Evolutionary conservation across 2,113 vertebrate genomes (phyloP).

Genomic region (Mobula hypostoma): DNA sequence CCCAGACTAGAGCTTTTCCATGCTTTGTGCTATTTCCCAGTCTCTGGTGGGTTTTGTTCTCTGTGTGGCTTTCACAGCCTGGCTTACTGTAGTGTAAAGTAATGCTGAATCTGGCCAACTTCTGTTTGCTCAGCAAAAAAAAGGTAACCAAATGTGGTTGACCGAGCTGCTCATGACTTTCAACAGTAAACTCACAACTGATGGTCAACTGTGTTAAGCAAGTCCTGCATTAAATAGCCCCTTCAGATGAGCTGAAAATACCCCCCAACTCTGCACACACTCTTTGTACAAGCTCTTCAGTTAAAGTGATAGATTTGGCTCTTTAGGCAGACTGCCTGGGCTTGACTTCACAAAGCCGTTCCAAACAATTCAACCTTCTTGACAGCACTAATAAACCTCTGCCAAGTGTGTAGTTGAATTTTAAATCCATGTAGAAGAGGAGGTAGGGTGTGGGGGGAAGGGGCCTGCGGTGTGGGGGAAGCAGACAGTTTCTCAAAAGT

Average conservation of each 20-base stretch:
- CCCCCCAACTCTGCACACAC: neutral
- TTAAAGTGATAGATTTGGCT: slow-evolving; percentile 26
- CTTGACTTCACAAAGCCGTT: neutral
- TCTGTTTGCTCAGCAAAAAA: slow-evolving; percentile 34
- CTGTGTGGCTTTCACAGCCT: slow-evolving; percentile 14
- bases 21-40: slow-evolving; percentile 2
- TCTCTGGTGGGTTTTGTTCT: neutral
- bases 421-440: neutral
- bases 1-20: neutral
- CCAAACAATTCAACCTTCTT: neutral
- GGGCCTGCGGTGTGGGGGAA: neutral
- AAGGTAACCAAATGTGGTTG: slow-evolving; percentile 34
- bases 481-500: neutral
- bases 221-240: neutral
- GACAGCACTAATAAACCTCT: neutral
- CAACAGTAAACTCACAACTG: slow-evolving; percentile 24
- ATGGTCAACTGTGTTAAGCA: slow-evolving; percentile 36
- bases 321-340: neutral
- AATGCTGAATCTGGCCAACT: slow-evolving; percentile 18
- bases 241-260: slow-evolving; percentile 9
- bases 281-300: slow-evolving; percentile 14
- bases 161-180: slow-evolving; percentile 31
- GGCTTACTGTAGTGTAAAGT: neutral
- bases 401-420: neutral
- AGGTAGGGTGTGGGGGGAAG: neutral